Evolutionary conservation across 2,113 vertebrate species (phyloP).

Genomic region (Ciconia stormi): DNA sequence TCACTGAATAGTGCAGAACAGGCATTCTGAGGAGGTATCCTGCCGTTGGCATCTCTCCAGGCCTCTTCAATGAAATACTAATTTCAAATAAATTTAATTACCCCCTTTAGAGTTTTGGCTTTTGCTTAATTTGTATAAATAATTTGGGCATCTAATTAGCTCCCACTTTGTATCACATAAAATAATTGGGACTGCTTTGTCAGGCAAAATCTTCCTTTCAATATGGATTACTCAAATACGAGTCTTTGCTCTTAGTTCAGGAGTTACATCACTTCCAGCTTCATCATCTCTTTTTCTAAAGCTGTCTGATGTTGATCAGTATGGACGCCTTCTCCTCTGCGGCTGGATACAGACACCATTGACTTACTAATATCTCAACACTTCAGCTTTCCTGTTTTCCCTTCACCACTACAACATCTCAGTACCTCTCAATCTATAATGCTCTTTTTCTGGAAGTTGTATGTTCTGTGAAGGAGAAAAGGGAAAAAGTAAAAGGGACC

Average conservation of each 20-base stretch:
- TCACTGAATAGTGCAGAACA: background rate
- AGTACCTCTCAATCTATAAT: background rate
- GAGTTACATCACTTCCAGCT: background rate
- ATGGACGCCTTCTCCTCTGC: background rate
- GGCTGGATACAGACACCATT: background rate
- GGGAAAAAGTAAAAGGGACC: background rate
- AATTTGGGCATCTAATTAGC: slow-evolving; percentile 45
- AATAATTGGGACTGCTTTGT: slow-evolving; percentile 45
- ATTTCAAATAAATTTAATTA: slow-evolving; percentile 57
- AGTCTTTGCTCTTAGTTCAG: background rate
- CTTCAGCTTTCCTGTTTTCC: background rate
- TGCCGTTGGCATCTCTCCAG: slow-evolving; percentile 6
- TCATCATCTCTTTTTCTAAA: slow-evolving; percentile 4
- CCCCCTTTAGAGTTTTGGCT: slow-evolving; percentile 30
- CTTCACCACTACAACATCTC: background rate
- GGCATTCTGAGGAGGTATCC: slow-evolving; percentile 12
- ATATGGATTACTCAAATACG: slow-evolving; percentile 4
- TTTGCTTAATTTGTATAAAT: slow-evolving; percentile 64
- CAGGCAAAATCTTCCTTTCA: slow-evolving; percentile 41
- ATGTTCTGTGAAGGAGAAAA: background rate
- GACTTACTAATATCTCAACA: background rate
- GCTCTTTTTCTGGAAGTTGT: background rate
- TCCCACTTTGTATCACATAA: slow-evolving; percentile 43
- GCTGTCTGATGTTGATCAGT: background rate
- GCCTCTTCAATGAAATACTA: slow-evolving; percentile 37